Evolutionary conservation across 2,888 invertebrate species (phyloP).

Genomic region (Conops quadrifasciatus): DNA sequence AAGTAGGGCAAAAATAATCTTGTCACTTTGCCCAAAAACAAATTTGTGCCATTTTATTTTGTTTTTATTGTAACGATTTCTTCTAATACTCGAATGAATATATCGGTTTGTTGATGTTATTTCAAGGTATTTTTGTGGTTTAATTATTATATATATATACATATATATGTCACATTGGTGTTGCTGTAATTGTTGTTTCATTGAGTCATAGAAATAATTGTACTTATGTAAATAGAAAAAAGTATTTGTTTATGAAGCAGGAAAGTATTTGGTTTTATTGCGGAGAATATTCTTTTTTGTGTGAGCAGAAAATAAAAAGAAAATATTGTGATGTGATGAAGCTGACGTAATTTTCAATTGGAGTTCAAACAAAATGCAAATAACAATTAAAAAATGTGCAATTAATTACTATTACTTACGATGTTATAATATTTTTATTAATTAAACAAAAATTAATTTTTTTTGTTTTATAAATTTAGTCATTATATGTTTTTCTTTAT

Average conservation of each 20-base stretch:
- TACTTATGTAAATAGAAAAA: slow-evolving; percentile 8
- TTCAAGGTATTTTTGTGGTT: slow-evolving; percentile 20
- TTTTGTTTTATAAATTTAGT: neutral
- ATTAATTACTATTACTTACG: too few relatives aligned
- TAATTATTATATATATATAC: neutral
- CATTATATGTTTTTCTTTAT: neutral
- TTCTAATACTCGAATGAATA: slow-evolving; percentile 4
- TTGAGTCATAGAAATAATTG: slow-evolving; percentile 17
- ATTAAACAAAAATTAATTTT: too few relatives aligned
- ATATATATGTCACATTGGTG: too few relatives aligned
- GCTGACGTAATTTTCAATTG: slow-evolving; percentile 11
- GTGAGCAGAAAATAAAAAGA: neutral
- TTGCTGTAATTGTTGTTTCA: slow-evolving; percentile 6
- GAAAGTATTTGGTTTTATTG: slow-evolving; percentile 14
- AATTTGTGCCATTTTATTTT: neutral
- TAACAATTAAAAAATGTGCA: too few relatives aligned
- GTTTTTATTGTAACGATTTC: slow-evolving; percentile 20
- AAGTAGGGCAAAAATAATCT: slow-evolving; percentile 13
- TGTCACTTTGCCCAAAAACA: slow-evolving; percentile 26
- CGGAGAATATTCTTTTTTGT: neutral
- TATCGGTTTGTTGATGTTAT: slow-evolving; percentile 29
- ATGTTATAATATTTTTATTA: too few relatives aligned
- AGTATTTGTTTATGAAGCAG: slow-evolving; percentile 5
- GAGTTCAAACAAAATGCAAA: neutral
- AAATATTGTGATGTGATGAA: neutral